Evolutionary conservation across 2,888 invertebrate species (phyloP).

Genomic region (Eilema griseolum): DNA sequence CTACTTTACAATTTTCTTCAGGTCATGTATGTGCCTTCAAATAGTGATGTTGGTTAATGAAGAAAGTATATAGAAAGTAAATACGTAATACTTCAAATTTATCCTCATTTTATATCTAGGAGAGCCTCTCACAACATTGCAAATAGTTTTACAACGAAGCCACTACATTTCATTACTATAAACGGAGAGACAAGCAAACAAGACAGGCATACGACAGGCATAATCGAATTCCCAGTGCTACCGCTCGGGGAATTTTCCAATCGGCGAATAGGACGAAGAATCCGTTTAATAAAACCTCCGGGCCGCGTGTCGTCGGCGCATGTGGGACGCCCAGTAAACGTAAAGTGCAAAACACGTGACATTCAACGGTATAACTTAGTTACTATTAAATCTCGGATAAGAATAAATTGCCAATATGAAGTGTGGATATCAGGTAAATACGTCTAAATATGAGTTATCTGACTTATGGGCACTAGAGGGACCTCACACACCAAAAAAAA

Average conservation of each 20-base stretch:
- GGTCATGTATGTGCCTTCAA: background rate
- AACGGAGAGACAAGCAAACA: slow-evolving; percentile 56
- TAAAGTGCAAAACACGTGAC: slow-evolving; percentile 46
- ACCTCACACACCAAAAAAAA: no score
- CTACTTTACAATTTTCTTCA: background rate
- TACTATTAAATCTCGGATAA: slow-evolving; percentile 20
- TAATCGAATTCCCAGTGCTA: slow-evolving; percentile 69
- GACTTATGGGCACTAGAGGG: background rate
- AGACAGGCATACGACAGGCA: slow-evolving; percentile 64
- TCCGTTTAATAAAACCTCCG: slow-evolving; percentile 67
- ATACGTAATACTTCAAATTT: background rate
- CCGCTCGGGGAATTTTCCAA: slow-evolving; percentile 67
- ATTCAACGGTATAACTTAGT: slow-evolving; percentile 33
- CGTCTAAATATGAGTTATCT: background rate
- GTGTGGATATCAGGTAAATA: background rate
- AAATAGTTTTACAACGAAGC: slow-evolving; percentile 20
- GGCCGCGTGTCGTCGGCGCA: slow-evolving; percentile 47
- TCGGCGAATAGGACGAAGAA: slow-evolving; percentile 67
- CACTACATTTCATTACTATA: slow-evolving; percentile 51
- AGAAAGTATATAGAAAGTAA: background rate
- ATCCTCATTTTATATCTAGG: background rate
- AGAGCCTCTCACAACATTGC: background rate
- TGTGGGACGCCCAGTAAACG: slow-evolving; percentile 33
- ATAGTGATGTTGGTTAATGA: background rate
- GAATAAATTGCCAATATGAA: background rate